Conservation (phyloP, 2,888 invertebrate species). For the Pristionchus entomophagus region DNA sequence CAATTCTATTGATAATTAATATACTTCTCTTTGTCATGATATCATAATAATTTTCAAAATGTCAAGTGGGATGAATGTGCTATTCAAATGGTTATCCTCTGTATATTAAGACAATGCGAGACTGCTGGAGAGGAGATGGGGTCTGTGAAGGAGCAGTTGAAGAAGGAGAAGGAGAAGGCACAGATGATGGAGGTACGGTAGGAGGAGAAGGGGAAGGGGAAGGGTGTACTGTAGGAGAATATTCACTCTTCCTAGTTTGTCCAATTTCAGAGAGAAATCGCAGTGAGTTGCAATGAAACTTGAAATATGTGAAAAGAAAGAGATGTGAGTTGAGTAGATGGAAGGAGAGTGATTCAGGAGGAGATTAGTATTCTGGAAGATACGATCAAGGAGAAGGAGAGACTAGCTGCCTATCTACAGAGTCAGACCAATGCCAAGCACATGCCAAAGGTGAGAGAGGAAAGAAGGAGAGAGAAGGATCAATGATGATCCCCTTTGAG, state of each 20-base stretch:
- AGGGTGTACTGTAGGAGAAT: neutral
- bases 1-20: neutral
- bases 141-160: conserved; percentile 37
- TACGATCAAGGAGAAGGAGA: conserved; percentile 51
- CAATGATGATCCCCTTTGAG: conserved; percentile 15
- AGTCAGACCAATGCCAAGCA: conserved; percentile 62
- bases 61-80: too few relatives aligned
- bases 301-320: neutral
- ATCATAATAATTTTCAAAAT: neutral
- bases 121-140: neutral
- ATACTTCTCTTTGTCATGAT: neutral
- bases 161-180: conserved; percentile 31
- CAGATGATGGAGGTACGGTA: conserved; percentile 42
- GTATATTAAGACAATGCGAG: neutral
- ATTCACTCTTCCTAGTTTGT: neutral
- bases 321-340: neutral
- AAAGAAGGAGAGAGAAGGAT: neutral
- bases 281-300: neutral
- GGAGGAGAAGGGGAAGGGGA: too few relatives aligned
- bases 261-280: neutral
- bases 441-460: conserved; percentile 59
- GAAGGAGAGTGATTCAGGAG: conserved; percentile 13
- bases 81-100: too few relatives aligned
- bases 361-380: conserved; percentile 51
- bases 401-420: conserved; percentile 59